A percentile compares a stretch with the other conserved stretches of the same genome.
Evolutionary conservation across 2,113 vertebrate genomes (phyloP).

Genomic region (Sylvia atricapilla): DNA sequence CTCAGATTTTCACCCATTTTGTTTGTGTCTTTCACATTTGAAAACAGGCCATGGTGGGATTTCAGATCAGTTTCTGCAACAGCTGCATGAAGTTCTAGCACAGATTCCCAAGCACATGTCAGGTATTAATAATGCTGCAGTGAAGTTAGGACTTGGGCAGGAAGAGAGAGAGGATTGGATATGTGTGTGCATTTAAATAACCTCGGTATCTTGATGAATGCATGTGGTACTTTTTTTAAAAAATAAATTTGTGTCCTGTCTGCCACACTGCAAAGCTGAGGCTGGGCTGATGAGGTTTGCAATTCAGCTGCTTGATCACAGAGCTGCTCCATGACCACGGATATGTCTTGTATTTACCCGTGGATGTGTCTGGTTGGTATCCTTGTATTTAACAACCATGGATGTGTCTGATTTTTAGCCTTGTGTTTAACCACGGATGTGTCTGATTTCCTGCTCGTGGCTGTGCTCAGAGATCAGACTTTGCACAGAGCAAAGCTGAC

Average conservation of each 20-base stretch:
- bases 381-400: no score
- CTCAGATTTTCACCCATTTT: constrained; percentile 54
- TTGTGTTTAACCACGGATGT: no score
- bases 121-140: not conserved
- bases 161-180: not conserved
- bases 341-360: not conserved
- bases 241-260: not conserved
- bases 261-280: not conserved
- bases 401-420: no score
- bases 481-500: not conserved
- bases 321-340: not conserved
- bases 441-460: not conserved
- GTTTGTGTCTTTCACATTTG: constrained; percentile 51
- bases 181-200: not conserved
- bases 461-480: not conserved
- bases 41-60: not conserved
- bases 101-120: not conserved
- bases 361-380: no score
- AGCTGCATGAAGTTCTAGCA: not conserved
- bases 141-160: not conserved
- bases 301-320: not conserved
- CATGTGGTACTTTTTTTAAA: no score
- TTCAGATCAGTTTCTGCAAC: not conserved
- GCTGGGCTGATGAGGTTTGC: not conserved
- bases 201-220: not conserved